phyloP scores from a whole-genome alignment of 2,888 invertebrate species.

The Agrilus cyanescens region DNA sequence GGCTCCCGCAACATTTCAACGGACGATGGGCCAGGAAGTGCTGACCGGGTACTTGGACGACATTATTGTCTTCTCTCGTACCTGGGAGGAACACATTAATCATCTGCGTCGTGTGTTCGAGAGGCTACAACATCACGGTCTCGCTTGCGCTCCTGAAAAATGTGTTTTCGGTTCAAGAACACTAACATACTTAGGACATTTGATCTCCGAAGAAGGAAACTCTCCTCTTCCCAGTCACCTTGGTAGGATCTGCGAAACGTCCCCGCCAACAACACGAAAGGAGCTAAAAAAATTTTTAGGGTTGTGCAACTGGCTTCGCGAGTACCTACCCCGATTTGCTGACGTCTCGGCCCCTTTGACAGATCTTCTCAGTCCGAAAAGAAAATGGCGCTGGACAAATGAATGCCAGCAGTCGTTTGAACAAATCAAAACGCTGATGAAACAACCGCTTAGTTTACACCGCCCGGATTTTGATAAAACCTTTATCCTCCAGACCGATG shows the following conservation, averaged over 20 bases:
- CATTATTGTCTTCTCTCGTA: conserved; percentile 15
- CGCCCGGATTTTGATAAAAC: conserved; percentile 12
- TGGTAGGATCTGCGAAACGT: conserved; percentile 1
- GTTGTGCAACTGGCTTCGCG: conserved; percentile 16
- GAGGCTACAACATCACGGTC: conserved; percentile 10
- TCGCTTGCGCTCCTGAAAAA: conserved; percentile 9
- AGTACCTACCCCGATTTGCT: conserved; percentile 18
- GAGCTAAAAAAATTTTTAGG: conserved; percentile 17
- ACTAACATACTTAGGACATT: conserved; percentile 11
- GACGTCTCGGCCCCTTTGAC: conserved; percentile 16
- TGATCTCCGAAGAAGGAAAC: conserved; percentile 8
- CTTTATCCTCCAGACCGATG: conserved; percentile 17
- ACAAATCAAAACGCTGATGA: conserved; percentile 9
- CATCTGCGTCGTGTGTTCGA: conserved; percentile 14
- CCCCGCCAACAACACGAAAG: conserved; percentile 5
- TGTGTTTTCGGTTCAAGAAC: conserved; percentile 10
- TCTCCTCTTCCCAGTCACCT: conserved; percentile 10
- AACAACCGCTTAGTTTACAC: conserved; percentile 11
- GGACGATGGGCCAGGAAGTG: conserved; percentile 18
- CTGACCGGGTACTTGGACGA: conserved; percentile 20
- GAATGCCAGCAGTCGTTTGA: conserved; percentile 9
- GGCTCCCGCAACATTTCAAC: conserved; percentile 21
- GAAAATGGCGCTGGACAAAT: conserved; percentile 10
- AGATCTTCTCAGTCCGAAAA: conserved; percentile 8
- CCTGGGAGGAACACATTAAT: conserved; percentile 11